phyloP scores from a whole-genome alignment of 2,113 vertebrate species.

The Odocoileus hemionus region DNA sequence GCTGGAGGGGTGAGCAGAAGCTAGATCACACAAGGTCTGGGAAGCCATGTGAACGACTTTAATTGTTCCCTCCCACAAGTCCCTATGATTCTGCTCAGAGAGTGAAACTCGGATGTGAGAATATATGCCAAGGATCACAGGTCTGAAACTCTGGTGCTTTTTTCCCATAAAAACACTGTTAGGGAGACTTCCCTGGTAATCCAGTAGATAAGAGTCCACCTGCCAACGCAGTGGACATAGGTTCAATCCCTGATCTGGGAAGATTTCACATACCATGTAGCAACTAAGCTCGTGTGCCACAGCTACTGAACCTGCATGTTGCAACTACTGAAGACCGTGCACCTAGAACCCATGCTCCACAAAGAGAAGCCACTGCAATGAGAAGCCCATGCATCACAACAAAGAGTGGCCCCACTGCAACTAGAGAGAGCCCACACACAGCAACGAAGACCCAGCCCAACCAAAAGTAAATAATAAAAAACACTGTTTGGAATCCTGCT shows the following conservation, averaged over 20 bases:
- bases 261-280: not conserved
- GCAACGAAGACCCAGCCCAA: not conserved
- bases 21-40: not conserved
- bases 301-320: not conserved
- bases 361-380: not conserved
- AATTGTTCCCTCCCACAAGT: conserved; percentile 8
- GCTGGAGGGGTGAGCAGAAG: not conserved
- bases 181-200: not conserved
- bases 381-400: not conserved
- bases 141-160: not conserved
- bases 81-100: not conserved
- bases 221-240: not conserved
- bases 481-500: not conserved
- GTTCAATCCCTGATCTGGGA: not conserved
- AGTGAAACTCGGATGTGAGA: not conserved
- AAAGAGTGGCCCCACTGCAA: not conserved
- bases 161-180: not conserved
- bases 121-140: not conserved
- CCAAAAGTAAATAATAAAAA: not conserved
- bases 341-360: not conserved
- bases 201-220: not conserved
- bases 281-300: not conserved
- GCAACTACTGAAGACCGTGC: not conserved
- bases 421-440: not conserved
- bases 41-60: not conserved